Percentiles rank a stretch among this genome's conserved stretches.
phyloP scores from a whole-genome alignment of 2,888 invertebrate species.

The Synergus umbraculus region DNA sequence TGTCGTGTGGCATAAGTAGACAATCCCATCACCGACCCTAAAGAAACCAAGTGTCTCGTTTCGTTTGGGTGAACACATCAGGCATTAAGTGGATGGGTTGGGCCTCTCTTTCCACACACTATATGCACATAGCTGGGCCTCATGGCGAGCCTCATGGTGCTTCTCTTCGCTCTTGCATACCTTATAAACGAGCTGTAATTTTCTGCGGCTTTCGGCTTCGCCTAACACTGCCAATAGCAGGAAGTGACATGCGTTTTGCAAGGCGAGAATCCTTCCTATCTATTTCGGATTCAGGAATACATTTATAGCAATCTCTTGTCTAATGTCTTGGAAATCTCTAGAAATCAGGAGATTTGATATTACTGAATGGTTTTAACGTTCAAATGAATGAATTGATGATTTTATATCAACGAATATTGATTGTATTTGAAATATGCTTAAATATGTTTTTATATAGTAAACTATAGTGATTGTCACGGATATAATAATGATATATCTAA shows the following conservation, averaged over 20 bases:
- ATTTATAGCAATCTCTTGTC: neutral
- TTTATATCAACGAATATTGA: too few species aligned
- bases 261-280: conserved; percentile 28
- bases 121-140: conserved; percentile 41
- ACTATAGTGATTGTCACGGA: too few species aligned
- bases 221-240: conserved; percentile 51
- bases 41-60: conserved; percentile 48
- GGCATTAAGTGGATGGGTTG: conserved; percentile 56
- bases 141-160: conserved; percentile 42
- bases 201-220: conserved; percentile 55
- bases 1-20: conserved; percentile 3
- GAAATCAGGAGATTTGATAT: neutral
- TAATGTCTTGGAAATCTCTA: neutral
- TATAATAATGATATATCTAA: too few species aligned
- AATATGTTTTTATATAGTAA: too few species aligned
- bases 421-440: too few species aligned
- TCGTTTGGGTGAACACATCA: conserved; percentile 50
- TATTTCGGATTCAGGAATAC: neutral
- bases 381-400: too few species aligned
- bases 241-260: conserved; percentile 55
- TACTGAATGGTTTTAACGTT: too few species aligned
- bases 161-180: conserved; percentile 43
- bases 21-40: conserved; percentile 22
- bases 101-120: conserved; percentile 45
- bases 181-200: conserved; percentile 48